Evolutionary conservation across 2,113 vertebrate species (phyloP).

Genomic region (Lophura nycthemera): DNA sequence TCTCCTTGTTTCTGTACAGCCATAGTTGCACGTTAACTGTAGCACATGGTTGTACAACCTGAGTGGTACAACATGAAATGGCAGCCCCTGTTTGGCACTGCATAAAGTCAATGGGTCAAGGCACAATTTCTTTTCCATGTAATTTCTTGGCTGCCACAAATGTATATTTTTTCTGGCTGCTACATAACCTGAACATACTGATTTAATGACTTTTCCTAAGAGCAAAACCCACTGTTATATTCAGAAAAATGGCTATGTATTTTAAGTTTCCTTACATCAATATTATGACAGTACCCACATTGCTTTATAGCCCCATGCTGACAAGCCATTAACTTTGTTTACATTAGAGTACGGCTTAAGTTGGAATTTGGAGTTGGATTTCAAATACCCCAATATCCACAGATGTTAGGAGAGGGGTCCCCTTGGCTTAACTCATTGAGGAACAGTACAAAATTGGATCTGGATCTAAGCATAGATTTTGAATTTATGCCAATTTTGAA

Average conservation of each 20-base stretch:
- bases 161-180: constrained; percentile 68
- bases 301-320: constrained; percentile 66
- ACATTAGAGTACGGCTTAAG: constrained; percentile 42
- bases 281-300: constrained; percentile 72
- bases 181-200: constrained; percentile 55
- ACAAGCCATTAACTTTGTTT: constrained; percentile 72
- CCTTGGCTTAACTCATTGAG: not conserved
- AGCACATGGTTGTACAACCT: not conserved
- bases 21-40: not conserved
- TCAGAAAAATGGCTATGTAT: constrained; percentile 62
- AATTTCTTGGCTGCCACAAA: constrained; percentile 31
- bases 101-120: not conserved
- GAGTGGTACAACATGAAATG: constrained; percentile 32
- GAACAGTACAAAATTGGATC: constrained; percentile 14
- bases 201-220: constrained; percentile 65
- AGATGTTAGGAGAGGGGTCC: constrained; percentile 36
- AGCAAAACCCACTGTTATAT: constrained; percentile 57
- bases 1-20: not conserved
- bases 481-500: not conserved
- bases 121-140: constrained; percentile 39
- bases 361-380: constrained; percentile 64
- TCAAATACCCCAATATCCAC: constrained; percentile 62
- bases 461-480: constrained; percentile 33
- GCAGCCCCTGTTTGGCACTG: constrained; percentile 4
- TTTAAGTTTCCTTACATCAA: constrained; percentile 65